Evolutionary conservation across 2,888 invertebrate species (phyloP), one percentile per base, ranked within the genome.

Genomic region (Diarsia mendica): DNA sequence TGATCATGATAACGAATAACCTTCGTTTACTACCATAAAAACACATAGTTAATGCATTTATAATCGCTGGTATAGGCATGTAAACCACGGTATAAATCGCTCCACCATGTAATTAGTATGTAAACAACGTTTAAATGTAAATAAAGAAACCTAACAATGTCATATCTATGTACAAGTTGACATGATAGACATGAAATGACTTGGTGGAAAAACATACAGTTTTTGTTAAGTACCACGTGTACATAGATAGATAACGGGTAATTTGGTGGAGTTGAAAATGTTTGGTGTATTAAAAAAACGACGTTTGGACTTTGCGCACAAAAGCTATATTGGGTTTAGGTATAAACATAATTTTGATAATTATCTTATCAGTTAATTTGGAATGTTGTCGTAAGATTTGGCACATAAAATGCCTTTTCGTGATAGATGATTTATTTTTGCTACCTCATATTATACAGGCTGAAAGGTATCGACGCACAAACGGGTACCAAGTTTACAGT

Each of bases 101-200:
- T 0, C 46, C 11, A 53, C 23, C 46, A 5, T 75, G 48, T 75
- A 48, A 72, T 80, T 72, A 71, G 64, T 80, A 80, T 65, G 61
- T 33, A 48, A 58, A 68, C 48, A 55, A 55, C 64, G 64, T 80
- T 73, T 67, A 53, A 67, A 80, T 80, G 69, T 83, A 61, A 81
- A 81, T 78, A n/a, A 49, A 49, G 33, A 53, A 60, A 63, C 74
- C 69, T 18, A n/a, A 64, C 6, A 63, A 63, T 63, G n/a, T 1
- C 63, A 13, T n/a, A n/a, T n/a, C 39, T n/a, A 60, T 80, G 28
- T 28, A 28, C 28, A 2, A 28, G 28, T 28, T 28, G 66, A 66
- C 46, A 75, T 60, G 53, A 46, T 9, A 65, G 23, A 63, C 69
- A 49, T 60, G 46, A 60, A 67, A 39, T 58, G 79, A 49, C 60